Conservation (phyloP, 2,797 vertebrate genomes). For the Craterocephalus amniculus region DNA sequence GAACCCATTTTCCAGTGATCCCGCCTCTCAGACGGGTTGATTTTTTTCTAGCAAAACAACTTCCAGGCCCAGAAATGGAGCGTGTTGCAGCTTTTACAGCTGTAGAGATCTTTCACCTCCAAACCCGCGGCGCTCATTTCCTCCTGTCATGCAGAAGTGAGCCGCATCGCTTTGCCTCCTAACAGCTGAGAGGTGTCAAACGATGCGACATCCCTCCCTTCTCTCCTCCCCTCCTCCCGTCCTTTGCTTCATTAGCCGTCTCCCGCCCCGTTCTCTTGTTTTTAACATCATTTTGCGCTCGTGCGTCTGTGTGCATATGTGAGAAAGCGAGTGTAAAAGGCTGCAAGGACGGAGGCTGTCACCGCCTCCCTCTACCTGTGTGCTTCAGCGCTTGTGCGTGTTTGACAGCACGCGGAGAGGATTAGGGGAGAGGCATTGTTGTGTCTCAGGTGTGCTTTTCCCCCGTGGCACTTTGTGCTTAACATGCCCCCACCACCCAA, state of each 20-base stretch:
- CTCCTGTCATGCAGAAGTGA: constrained; percentile 6
- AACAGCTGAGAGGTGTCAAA: constrained; percentile 28
- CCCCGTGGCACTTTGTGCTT: constrained; percentile 49
- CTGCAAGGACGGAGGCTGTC: constrained; percentile 15
- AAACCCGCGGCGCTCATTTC: constrained; percentile 6
- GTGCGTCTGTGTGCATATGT: constrained; percentile 7
- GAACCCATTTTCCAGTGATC: too few relatives aligned
- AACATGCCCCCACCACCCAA: constrained; percentile 1
- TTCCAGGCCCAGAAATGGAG: too few relatives aligned
- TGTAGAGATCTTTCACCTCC: neutral
- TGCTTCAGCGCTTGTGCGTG: constrained; percentile 29
- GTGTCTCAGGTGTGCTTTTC: constrained; percentile 58
- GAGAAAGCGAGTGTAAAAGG: constrained; percentile 26
- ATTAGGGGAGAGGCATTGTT: constrained; percentile 45
- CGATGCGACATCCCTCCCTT: constrained; percentile 24
- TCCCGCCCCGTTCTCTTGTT: constrained; percentile 19
- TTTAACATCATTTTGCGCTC: constrained; percentile 9
- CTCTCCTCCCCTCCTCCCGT: neutral
- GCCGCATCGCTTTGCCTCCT: constrained; percentile 3
- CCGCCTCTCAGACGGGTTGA: too few relatives aligned
- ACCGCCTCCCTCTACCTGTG: constrained; percentile 29
- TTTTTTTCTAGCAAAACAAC: too few relatives aligned
- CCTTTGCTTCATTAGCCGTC: constrained; percentile 6
- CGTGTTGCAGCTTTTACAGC: neutral
- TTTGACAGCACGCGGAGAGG: constrained; percentile 61